Evolutionary conservation across 1,140 invertebrate species (phyloP), one percentile per base, ranked within the genome.

Genomic region (Mesaphorura yosii): DNA sequence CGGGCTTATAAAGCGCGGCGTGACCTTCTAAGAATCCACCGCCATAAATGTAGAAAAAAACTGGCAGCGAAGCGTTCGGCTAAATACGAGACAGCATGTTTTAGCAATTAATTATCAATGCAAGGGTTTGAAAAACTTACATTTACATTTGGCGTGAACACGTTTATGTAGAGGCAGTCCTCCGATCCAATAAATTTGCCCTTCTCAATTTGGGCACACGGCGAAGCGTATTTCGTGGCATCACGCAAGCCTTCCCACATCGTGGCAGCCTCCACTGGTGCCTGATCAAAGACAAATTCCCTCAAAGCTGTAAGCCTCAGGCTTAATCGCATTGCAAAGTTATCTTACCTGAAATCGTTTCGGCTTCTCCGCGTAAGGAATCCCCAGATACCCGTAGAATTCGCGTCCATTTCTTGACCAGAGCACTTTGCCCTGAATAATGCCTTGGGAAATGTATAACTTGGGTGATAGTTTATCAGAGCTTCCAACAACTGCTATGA

Each of bases 31-130:
- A 28, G 38, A 53, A 58, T 10, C 41, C 45, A n/a, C 78, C 77
- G 0, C 78, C 77, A 62, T 78, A 75, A 39, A 80, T 70, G 66
- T 73, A 76, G n/a, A 79, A 74, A 60, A 74, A 66, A 39, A 80
- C 69, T 45, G 70, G 48, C 15, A 41, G 25, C 14, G 22, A n/a
- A 7, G 1, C 27, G 23, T 23, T 27, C 10, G n/a, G 26, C 34
- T 26, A 39, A 28, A 12, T 25, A 37, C 14, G 20, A 40, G 22
- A 5, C 22, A 17, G 5, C 19, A 12, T 31, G n/a, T 49, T 5
- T 49, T 12, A 49, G 5, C 5, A 20, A 6, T 49, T 25, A 49
- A 17, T 14, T 19, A 10, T 49, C 15, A 7, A 37, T 20, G 20
- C 31, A 14, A 49, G n/a, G 27, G 19, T 41, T 25, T 17, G 20